phyloP scores from a whole-genome alignment of 2,113 vertebrate species.

The Nannobrachium achirus region DNA sequence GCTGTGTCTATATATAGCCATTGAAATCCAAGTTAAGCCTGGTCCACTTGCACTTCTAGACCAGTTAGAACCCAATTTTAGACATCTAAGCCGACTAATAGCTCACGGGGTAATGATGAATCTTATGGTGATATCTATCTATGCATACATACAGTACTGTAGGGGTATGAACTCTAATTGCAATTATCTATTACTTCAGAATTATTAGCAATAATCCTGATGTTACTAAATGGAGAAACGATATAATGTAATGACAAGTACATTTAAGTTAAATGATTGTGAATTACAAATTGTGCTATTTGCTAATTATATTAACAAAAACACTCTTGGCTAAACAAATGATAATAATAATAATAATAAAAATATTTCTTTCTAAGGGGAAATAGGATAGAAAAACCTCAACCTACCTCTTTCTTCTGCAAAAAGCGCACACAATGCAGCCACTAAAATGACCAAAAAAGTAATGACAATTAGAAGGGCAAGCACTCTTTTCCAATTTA shows the following conservation, averaged over 20 bases:
- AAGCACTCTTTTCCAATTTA: slow-evolving; percentile 29
- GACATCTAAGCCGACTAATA: too few species aligned
- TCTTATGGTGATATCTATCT: too few species aligned
- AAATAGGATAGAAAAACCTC: slow-evolving; percentile 3
- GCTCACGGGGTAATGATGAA: too few species aligned
- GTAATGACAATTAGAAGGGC: slow-evolving; percentile 15
- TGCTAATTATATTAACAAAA: neutral
- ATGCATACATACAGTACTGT: too few species aligned
- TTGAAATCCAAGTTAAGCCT: too few species aligned
- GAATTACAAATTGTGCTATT: neutral
- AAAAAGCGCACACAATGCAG: slow-evolving; percentile 8
- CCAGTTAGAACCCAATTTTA: too few species aligned
- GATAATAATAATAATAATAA: neutral
- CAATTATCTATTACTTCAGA: neutral
- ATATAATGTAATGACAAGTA: neutral
- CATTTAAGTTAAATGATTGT: neutral
- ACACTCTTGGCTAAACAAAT: neutral
- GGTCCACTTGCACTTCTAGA: too few species aligned
- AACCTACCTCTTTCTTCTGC: slow-evolving; percentile 49
- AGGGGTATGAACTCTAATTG: neutral
- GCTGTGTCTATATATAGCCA: too few species aligned
- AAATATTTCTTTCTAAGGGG: neutral
- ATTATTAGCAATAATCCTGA: neutral
- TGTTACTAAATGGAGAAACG: neutral
- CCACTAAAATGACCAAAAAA: slow-evolving; percentile 10